A percentile compares a stretch with the other conserved stretches of the same genome.
These are phyloP conservation scores for Tineola bisselliella DNA, from an alignment of 2,888 invertebrate genomes.

Conservation along the genomic window DNA sequence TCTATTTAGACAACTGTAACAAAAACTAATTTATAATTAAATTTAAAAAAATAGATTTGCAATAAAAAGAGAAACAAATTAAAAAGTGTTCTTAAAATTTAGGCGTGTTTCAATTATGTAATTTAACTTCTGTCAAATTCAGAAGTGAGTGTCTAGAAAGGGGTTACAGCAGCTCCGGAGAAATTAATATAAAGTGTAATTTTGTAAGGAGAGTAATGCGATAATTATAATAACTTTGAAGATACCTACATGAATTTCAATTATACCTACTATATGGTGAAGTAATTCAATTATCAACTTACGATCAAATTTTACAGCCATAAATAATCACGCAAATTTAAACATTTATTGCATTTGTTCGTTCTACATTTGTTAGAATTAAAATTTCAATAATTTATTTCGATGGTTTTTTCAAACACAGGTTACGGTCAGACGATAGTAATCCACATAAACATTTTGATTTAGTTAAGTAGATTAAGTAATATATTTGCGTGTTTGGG, in stretches of 20 bases:
- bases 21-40: conserved; percentile 16
- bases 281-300: neutral
- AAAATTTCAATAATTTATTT: too few species aligned
- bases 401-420: too few species aligned
- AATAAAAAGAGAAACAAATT: neutral
- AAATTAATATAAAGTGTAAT: conserved; percentile 5
- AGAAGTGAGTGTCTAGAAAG: neutral
- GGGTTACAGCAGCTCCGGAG: neutral
- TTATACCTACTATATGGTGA: neutral
- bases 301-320: neutral
- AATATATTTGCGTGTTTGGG: too few species aligned
- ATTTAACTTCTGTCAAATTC: neutral
- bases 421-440: too few species aligned
- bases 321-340: too few species aligned
- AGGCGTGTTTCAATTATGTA: conserved; percentile 16
- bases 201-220: neutral
- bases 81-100: neutral
- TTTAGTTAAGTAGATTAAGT: too few species aligned
- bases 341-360: too few species aligned
- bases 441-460: too few species aligned
- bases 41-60: too few species aligned
- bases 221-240: neutral
- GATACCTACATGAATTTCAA: neutral
- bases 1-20: conserved; percentile 81
- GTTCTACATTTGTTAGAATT: too few species aligned